These are phyloP conservation scores for Bufo gargarizans DNA, from an alignment of 2,113 vertebrate genomes.

Conservation along the genomic window DNA sequence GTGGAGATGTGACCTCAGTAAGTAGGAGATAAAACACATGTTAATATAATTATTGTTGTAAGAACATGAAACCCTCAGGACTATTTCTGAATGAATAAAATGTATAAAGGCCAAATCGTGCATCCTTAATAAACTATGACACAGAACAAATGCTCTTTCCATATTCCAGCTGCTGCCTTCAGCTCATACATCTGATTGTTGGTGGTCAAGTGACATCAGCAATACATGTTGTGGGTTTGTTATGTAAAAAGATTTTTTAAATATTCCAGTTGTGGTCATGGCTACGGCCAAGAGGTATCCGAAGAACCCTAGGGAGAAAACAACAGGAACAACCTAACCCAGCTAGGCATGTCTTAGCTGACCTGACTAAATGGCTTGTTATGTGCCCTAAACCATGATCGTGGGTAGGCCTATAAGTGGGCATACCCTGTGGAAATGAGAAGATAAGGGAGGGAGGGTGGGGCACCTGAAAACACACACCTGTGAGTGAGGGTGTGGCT, in stretches of 20 bases:
- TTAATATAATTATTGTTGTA: not conserved
- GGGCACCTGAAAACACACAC: too few relatives aligned
- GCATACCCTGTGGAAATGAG: too few relatives aligned
- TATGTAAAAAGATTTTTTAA: not conserved
- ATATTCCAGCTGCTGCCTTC: constrained; percentile 8
- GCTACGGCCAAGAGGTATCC: too few relatives aligned
- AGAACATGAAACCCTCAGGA: not conserved
- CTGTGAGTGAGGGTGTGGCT: too few relatives aligned
- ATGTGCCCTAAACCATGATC: too few relatives aligned
- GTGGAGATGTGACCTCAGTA: not conserved
- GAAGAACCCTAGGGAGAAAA: too few relatives aligned
- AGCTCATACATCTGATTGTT: not conserved
- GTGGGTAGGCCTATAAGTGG: too few relatives aligned
- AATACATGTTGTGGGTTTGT: not conserved
- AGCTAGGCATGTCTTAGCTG: too few relatives aligned
- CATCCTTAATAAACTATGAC: constrained; percentile 26
- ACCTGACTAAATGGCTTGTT: too few relatives aligned
- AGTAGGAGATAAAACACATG: constrained; percentile 3
- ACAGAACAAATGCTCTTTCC: constrained; percentile 1
- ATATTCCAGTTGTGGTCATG: not conserved
- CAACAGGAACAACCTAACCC: too few relatives aligned
- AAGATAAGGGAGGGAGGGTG: too few relatives aligned
- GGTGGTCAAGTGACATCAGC: not conserved
- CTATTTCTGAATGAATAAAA: not conserved
- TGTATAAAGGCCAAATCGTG: not conserved